Evolutionary conservation across 2,113 vertebrate species (phyloP), one percentile per base, ranked within the genome.

Genomic region (Tympanuchus pallidicinctus): DNA sequence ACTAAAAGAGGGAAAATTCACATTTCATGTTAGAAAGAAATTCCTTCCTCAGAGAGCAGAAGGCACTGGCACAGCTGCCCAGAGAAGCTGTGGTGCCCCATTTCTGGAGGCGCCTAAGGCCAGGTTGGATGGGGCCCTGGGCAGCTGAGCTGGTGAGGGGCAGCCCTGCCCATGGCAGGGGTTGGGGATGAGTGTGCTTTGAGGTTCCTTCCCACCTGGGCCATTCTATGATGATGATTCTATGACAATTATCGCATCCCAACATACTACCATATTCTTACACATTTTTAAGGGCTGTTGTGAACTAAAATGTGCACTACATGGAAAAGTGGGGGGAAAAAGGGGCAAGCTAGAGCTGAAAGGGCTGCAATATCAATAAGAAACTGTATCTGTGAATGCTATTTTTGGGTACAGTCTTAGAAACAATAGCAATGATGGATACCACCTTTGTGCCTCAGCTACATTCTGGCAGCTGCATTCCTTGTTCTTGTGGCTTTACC

Each of bases 371-470:
- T 34, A 81, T 64, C 61, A 42, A 11, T 65, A 43, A 0, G 0
- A 83, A 86, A 57, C 75, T 48, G 6, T 57, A 59, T 38, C 75
- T 77, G 69, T 56, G 80, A 86, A 67, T 59, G 6, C 28, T 88
- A 81, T 60, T 90, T 94, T 96, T 61, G 88, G 56, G 28, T 71
- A 24, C n/a, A 28, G 16, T 64, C 83, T 86, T 32, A 83, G 47
- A 83, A 86, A 71, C 18, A 72, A 50, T 45, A 38, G 10, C 40
- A 80, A 60, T 56, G 50, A 74, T 34, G 47, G 56, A 42, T 77
- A 75, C 11, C 28, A 86, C 64, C 64, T 80, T 66, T 34, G n/a
- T 28, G 71, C 20, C 24, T 60, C 6, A 0, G 3, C 40, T 79
- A 36, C 36, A 86, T 70, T 50, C 34, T 38, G 30, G 40, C 40